Evolutionary conservation across 1,140 invertebrate genomes (phyloP), one percentile per base, ranked within the genome.

Genomic region (Drosophila subpulchrella): DNA sequence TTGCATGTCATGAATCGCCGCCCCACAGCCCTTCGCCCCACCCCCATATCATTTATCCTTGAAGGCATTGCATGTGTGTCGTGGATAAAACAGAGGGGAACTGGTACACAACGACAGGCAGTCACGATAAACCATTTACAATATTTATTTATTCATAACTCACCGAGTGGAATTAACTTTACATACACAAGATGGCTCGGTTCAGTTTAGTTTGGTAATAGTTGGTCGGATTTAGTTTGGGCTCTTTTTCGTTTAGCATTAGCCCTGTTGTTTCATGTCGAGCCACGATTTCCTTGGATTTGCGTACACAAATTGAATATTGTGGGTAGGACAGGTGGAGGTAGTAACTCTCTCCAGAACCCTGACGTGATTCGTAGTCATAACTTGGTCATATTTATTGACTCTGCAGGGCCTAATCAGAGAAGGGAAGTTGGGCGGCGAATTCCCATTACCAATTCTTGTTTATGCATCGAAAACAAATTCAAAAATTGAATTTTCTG

Each of bases 111-210:
- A 86, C 76, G 82, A 83, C 79, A 88, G 79, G 47, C 79, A 86
- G 83, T 88, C 83, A 86, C 83, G 83, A 88, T 86, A 83, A 83
- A 41, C 79, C 80, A 89, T 83, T 88, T 86, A 76, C 67, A 83
- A 86, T 86, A 89, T 86, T 86, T 86, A 86, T 86, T 86, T 86
- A 86, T 86, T 86, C 83, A 86, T 86, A 86, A 83, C 80, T 88
- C 75, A 12, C 46, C 75, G 46, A 77, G 53, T 70, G 57, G 74
- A 70, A 76, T 77, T 77, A 70, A 53, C 60, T 75, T 75, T 63
- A 63, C 68, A 71, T 71, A 50, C 68, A 71, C 68, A 71, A 68
- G 65, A 71, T 68, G 67, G 63, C 50, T 47, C 66, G 60, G 76
- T 53, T 71, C 73, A 74, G 70, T 74, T 81, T 73, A 53, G 56